Percentiles rank a stretch among this genome's conserved stretches.
Evolutionary conservation across 2,797 vertebrate species (phyloP).

Genomic region (Phataginus tetradactyla): DNA sequence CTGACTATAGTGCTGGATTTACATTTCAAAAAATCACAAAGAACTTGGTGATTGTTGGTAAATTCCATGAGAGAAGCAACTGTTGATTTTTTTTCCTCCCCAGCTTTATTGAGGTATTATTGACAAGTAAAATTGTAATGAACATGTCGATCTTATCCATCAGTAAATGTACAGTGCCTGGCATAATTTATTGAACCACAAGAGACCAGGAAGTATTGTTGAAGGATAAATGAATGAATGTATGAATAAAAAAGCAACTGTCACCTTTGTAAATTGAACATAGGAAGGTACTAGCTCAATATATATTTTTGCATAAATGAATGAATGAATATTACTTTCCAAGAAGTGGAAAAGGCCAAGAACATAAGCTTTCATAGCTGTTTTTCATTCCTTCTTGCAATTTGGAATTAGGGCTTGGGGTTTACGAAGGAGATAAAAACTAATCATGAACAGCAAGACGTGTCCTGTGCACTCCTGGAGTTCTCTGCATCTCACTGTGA

Average conservation of each 20-base stretch:
- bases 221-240: neutral
- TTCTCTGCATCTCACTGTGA: neutral
- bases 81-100: neutral
- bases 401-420: neutral
- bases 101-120: neutral
- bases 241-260: neutral
- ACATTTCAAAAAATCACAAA: neutral
- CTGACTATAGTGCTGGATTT: neutral
- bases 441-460: neutral
- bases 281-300: neutral
- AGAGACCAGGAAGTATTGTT: neutral
- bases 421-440: conserved; percentile 8
- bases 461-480: neutral
- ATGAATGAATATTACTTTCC: neutral
- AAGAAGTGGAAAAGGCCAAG: neutral
- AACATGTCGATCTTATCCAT: neutral
- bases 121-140: neutral
- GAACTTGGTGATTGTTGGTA: neutral
- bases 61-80: neutral
- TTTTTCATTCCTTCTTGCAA: neutral
- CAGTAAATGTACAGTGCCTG: neutral
- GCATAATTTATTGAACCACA: neutral
- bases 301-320: neutral
- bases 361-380: neutral
- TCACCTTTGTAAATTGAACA: neutral